Evolutionary conservation across 2,888 invertebrate genomes (phyloP), one percentile per base, ranked within the genome.

Genomic region (Argyra leucocephala): DNA sequence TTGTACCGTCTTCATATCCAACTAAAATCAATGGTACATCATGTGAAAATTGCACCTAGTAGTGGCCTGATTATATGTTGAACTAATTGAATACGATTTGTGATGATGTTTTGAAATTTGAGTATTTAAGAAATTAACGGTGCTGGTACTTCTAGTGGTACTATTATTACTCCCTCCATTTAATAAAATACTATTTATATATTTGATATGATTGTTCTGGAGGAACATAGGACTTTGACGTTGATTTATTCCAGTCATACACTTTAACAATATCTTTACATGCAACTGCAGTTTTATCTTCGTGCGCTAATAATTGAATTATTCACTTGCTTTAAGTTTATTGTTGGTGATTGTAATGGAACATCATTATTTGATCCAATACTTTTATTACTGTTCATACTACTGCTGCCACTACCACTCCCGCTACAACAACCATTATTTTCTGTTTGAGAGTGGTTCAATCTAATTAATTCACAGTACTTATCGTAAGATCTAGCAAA

Each of bases 281-380:
- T 58, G 93, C 92, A 63, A 94, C 90, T 48, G 91, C 92, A 67
- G 93, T 83, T 77, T 93, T 90, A 70, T 91, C 88, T 76, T 95
- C 93, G 78, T 90, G 96, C 0, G 96, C 95, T 81, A 96, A 91
- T 78, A 96, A 90, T 73, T 70, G 75, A 76, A 64, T 58, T 58
- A 61, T 26, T 15, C 22, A 22, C n/a, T 57, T 36, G 12, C 24
- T 48, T 48, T 15, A 18, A 48, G 12, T 5, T 48, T 12, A 48
- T n/a, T 2, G 48, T 48, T 48, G 48, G 58, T 12, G 22, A 58
- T 12, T 58, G 22, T 10, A 58, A 21, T 4, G 22, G 18, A 22
- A 58, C 10, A 22, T 22, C 58, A 22, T 22, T 58, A 58, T 58
- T 58, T 58, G 22, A 22, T 23, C 15, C 58, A 10, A 22, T 58